Percentiles rank a stretch among this genome's conserved stretches.
Conservation (phyloP, 2,113 vertebrate species). For the Semicossyphus pulcher region DNA sequence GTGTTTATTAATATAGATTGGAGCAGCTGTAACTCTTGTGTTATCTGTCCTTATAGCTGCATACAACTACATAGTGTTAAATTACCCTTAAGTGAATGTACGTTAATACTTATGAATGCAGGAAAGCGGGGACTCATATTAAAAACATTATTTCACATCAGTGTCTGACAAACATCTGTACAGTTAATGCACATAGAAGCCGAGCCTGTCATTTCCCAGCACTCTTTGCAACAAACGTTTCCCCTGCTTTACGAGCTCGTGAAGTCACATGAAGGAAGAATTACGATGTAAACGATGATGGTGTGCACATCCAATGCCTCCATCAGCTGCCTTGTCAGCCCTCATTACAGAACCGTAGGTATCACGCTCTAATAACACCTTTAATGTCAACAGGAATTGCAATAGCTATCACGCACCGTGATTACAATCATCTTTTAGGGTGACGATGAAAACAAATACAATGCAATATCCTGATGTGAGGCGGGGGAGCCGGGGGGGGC, state of each 20-base stretch:
- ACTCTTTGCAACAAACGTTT: neutral
- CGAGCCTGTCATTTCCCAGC: neutral
- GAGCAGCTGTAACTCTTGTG: no score
- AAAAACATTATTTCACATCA: neutral
- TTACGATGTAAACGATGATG: neutral
- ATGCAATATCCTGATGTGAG: conserved; percentile 29
- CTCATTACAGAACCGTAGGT: conserved; percentile 19
- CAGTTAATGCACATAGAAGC: neutral
- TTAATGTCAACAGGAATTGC: conserved; percentile 26
- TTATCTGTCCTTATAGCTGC: neutral
- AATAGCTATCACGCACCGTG: conserved; percentile 30
- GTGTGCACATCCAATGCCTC: neutral
- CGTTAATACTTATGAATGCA: no score
- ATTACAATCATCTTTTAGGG: conserved; percentile 38
- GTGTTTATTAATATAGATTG: no score
- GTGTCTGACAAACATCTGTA: neutral
- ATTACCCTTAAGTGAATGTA: neutral
- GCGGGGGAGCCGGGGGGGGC: neutral
- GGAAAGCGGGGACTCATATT: no score
- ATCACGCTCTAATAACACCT: conserved; percentile 22
- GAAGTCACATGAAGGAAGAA: neutral
- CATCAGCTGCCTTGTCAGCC: conserved; percentile 21
- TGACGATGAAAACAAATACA: conserved; percentile 40
- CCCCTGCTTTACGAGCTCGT: neutral
- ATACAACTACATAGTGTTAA: neutral